Evolutionary conservation across 2,888 invertebrate species (phyloP).

Genomic region (Drosophila paramelanica): DNA sequence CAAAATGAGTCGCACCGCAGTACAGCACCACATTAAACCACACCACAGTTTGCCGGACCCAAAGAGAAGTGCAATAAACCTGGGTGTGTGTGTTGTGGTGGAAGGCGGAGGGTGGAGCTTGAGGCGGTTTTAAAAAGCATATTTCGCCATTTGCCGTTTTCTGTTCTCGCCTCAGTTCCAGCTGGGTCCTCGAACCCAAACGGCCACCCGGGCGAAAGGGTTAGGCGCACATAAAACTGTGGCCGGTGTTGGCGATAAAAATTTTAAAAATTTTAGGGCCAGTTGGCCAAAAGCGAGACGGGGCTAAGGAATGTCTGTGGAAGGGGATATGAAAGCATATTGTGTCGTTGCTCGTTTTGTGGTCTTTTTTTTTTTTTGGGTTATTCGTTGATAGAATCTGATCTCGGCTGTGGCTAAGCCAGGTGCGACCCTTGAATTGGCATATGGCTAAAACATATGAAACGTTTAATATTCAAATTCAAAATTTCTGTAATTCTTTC

Average conservation of each 20-base stretch:
- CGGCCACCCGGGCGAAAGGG: constrained; percentile 38
- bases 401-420: constrained; percentile 36
- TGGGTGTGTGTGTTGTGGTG: constrained; percentile 9
- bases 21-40: background rate
- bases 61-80: constrained; percentile 74
- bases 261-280: constrained; percentile 54
- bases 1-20: constrained; percentile 7
- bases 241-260: constrained; percentile 67
- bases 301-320: background rate
- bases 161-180: constrained; percentile 17
- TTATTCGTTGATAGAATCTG: constrained; percentile 17
- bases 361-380: constrained; percentile 46
- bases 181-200: constrained; percentile 14
- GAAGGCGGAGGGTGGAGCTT: background rate
- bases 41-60: constrained; percentile 11
- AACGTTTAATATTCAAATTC: constrained; percentile 40
- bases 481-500: constrained; percentile 8
- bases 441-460: constrained; percentile 27
- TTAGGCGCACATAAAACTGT: constrained; percentile 62
- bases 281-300: too few species aligned
- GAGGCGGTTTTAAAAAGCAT: constrained; percentile 59
- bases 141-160: constrained; percentile 53
- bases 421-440: constrained; percentile 22
- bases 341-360: constrained; percentile 76
- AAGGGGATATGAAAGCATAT: constrained; percentile 56